Percentiles rank a stretch among this genome's conserved stretches.
Conservation (phyloP, 2,797 vertebrate species). For the Dromococcyx pavoninus region DNA sequence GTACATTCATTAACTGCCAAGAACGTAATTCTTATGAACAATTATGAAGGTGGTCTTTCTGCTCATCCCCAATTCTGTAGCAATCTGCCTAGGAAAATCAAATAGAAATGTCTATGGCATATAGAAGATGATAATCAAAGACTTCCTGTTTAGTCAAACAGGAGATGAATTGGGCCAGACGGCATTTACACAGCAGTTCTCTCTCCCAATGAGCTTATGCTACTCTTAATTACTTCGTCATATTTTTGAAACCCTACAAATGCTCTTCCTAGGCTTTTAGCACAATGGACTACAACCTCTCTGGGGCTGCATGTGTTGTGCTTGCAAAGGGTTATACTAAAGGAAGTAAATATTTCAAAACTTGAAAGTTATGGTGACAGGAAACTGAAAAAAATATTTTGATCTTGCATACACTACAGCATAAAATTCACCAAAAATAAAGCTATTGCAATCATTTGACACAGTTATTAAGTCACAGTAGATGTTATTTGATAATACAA, state of each 20-base stretch:
- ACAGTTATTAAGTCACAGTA: slow-evolving; percentile 39
- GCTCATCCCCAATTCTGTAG: neutral
- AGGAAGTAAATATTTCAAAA: neutral
- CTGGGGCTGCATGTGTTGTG: neutral
- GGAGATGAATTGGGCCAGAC: neutral
- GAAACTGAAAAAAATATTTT: neutral
- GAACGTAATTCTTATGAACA: neutral
- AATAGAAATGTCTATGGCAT: neutral
- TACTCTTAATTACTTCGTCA: neutral
- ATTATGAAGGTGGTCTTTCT: neutral
- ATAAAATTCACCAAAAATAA: slow-evolving; percentile 25
- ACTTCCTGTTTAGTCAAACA: neutral
- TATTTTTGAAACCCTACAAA: neutral
- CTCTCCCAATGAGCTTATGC: neutral
- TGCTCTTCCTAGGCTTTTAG: neutral
- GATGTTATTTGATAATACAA: slow-evolving; percentile 53
- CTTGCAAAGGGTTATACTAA: neutral
- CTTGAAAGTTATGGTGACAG: neutral
- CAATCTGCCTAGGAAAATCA: neutral
- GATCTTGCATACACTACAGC: neutral
- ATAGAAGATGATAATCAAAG: rapidly evolving
- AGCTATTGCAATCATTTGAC: slow-evolving; percentile 46
- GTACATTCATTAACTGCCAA: neutral
- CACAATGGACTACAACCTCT: neutral
- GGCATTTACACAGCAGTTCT: neutral